phyloP scores from a whole-genome alignment of 2,888 invertebrate genomes.

The Lasioglossum lativentre region DNA sequence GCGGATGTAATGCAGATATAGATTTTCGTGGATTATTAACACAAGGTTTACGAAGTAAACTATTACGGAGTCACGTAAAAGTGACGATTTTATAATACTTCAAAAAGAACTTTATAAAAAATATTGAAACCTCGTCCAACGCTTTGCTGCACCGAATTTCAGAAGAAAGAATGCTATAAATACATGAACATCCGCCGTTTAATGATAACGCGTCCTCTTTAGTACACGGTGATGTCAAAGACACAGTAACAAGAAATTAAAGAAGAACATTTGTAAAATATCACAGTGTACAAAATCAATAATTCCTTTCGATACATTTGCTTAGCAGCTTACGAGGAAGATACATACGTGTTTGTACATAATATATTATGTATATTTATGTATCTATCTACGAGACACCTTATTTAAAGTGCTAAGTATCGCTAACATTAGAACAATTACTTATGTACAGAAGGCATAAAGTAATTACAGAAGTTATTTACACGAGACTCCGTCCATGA shows the following conservation, averaged over 20 bases:
- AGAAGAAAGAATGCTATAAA: background rate
- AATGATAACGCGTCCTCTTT: background rate
- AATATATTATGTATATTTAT: background rate
- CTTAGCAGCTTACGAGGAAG: background rate
- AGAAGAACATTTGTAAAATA: constrained; percentile 11
- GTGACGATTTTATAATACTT: background rate
- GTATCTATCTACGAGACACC: constrained; percentile 22
- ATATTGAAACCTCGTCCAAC: background rate
- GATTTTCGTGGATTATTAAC: background rate
- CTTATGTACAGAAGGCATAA: constrained; percentile 66
- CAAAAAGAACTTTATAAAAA: background rate
- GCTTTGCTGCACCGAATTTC: background rate
- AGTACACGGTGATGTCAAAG: background rate
- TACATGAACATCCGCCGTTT: background rate
- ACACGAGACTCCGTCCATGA: constrained; percentile 37
- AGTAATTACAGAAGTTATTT: constrained; percentile 60
- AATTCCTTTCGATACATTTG: background rate
- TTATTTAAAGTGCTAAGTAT: constrained; percentile 32
- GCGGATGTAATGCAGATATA: background rate
- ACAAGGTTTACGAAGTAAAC: background rate
- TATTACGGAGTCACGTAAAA: too few relatives aligned
- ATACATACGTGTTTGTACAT: constrained; percentile 1
- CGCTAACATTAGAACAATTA: constrained; percentile 29
- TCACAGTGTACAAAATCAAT: constrained; percentile 16
- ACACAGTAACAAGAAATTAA: background rate